Percentiles rank a stretch among this genome's conserved stretches.
Evolutionary conservation across 1,140 invertebrate species (phyloP).

Genomic region (Glossosoma conforme): DNA sequence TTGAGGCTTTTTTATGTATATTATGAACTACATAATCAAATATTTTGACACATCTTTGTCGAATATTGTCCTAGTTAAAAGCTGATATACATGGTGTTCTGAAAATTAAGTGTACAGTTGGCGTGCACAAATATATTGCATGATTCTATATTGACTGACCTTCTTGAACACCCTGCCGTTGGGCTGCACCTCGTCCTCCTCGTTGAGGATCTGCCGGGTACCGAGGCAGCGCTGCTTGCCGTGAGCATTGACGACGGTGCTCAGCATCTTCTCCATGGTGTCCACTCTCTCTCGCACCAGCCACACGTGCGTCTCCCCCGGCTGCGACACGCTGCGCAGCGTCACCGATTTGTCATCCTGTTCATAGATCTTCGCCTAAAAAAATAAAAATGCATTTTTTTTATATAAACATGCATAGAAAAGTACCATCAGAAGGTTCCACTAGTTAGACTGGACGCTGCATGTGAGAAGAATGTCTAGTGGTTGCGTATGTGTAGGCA

Average conservation of each 20-base stretch:
- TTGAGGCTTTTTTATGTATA: no score
- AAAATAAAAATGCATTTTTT: conserved; percentile 13
- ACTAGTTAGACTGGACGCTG: no score
- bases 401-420: background rate
- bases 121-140: no score
- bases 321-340: conserved; percentile 65
- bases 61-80: no score
- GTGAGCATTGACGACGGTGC: conserved; percentile 69
- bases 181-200: conserved; percentile 89
- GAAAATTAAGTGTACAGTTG: no score
- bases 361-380: conserved; percentile 46
- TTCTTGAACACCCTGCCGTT: conserved; percentile 97
- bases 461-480: no score
- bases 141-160: conserved; percentile 47
- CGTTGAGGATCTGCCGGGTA: conserved; percentile 82
- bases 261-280: conserved; percentile 84
- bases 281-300: conserved; percentile 71
- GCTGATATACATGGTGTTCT: no score
- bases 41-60: no score
- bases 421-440: no score
- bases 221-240: conserved; percentile 76
- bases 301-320: conserved; percentile 62
- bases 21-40: no score
- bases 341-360: conserved; percentile 53
- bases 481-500: no score